Base-by-base conservation (phyloP, 2,888 invertebrate genomes). In the Eupeodes latifasciatus region DNA sequence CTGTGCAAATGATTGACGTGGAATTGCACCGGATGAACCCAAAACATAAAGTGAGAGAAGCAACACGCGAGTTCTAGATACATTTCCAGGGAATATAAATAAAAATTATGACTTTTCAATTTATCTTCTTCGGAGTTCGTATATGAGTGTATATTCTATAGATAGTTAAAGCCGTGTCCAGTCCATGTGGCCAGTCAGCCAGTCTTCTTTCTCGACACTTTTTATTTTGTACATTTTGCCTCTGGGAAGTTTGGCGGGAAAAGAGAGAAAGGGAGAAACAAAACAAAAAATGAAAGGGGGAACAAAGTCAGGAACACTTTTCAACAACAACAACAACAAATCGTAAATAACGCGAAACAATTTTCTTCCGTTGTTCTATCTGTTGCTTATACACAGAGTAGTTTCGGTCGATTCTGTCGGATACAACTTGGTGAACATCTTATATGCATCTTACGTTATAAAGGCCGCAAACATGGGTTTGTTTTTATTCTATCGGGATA, bases 61-160 rank as follows among this genome's bases (percentile, higher is more conserved):
- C 51, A 61, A 51, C 62, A 75, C 62, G 51, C 67, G 11, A 49
- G 47, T 27, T 72, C 57, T 19, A 76, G 75, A 74, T 72, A 71
- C 61, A 78, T 77, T 66, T 66, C 44, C 62, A 64, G 74, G 27
- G 59, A 85, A 88, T 84, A 88, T 84, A 88, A 80, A 80, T 77
- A 81, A 81, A 88, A 81, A 77, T 81, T 81, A 85, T 85, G 88
- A 85, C 88, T 88, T 88, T 88, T 88, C 88, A 81, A 88, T 88
- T 88, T 88, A 88, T 88, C 85, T 76, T 66, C 75, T 59, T 66
- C 67, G 27, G 27, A 27, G 27, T 40, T 40, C 40, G 66, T 47
- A 47, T 49, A 16, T 34, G 4, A 59, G 51, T 0, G 49, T 51
- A 27, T 34, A 27, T 47, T 7, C 27, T n/a, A 19, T 19, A 16